A percentile compares a stretch with the other conserved stretches of the same genome.
phyloP scores from a whole-genome alignment of 2,113 vertebrate species.

The Myotis brandtii region DNA sequence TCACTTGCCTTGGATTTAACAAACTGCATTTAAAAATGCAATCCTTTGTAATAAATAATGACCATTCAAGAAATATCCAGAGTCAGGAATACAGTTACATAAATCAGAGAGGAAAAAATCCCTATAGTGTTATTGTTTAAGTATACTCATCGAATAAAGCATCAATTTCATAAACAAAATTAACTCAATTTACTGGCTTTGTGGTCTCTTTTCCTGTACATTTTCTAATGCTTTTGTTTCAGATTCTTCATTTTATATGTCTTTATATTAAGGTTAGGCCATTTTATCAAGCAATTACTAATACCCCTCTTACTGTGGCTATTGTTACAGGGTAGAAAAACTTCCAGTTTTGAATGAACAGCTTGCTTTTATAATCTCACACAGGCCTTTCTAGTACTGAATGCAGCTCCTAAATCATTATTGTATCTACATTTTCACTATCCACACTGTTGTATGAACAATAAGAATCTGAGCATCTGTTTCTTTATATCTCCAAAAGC shows the following conservation, averaged over 20 bases:
- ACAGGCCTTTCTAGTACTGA: not conserved
- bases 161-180: not conserved
- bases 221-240: not conserved
- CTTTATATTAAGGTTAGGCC: not conserved
- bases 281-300: not conserved
- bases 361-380: not conserved
- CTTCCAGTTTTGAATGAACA: not conserved
- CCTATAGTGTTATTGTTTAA: not conserved
- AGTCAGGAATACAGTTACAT: not conserved
- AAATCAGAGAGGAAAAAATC: not conserved
- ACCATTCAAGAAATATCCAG: not conserved
- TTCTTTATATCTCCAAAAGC: not conserved
- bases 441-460: not conserved
- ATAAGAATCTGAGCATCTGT: not conserved
- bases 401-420: not conserved
- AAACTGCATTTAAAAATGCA: not conserved
- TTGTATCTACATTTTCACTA: not conserved
- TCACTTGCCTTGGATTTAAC: not conserved
- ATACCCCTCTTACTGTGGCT: not conserved
- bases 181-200: not conserved
- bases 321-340: not conserved
- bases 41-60: not conserved
- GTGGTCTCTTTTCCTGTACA: not conserved
- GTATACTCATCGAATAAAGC: not conserved
- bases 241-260: not conserved